Evolutionary conservation across 2,888 invertebrate species (phyloP).

Genomic region (Erpobdella octoculata): DNA sequence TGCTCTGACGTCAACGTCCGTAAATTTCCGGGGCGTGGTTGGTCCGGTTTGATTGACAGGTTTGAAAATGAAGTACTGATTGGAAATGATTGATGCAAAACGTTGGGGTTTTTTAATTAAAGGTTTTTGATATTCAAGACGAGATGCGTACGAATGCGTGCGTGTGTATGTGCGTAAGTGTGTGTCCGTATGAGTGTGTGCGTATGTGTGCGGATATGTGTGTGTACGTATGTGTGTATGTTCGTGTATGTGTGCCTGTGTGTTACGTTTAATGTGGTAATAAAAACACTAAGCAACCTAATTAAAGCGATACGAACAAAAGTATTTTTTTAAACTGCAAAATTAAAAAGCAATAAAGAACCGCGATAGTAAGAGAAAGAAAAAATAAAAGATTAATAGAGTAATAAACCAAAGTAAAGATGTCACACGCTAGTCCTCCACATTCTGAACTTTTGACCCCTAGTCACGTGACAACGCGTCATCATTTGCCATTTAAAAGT

Average conservation of each 20-base stretch:
- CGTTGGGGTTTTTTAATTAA: neutral
- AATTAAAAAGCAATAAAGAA: too few species aligned
- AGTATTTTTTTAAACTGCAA: too few species aligned
- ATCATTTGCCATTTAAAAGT: conserved; percentile 13
- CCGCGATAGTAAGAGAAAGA: too few species aligned
- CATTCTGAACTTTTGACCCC: neutral
- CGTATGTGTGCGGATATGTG: neutral
- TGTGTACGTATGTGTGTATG: neutral
- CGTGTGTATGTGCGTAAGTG: neutral
- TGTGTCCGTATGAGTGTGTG: neutral
- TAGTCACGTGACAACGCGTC: neutral
- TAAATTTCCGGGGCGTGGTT: neutral
- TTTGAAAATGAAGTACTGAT: neutral
- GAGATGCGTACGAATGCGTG: neutral
- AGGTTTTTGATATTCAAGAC: conserved; percentile 4
- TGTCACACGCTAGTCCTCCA: neutral
- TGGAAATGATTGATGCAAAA: neutral
- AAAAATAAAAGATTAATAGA: too few species aligned
- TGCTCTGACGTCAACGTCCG: neutral
- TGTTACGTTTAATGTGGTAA: too few species aligned
- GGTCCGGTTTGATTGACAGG: neutral
- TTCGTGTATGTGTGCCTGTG: too few species aligned
- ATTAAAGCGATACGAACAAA: too few species aligned
- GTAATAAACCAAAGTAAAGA: conserved; percentile 6
- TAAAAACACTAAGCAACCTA: too few species aligned